A percentile compares a stretch with the other conserved stretches of the same genome.
Conservation (phyloP, 1,140 invertebrate species). For the Heliconius congener region DNA sequence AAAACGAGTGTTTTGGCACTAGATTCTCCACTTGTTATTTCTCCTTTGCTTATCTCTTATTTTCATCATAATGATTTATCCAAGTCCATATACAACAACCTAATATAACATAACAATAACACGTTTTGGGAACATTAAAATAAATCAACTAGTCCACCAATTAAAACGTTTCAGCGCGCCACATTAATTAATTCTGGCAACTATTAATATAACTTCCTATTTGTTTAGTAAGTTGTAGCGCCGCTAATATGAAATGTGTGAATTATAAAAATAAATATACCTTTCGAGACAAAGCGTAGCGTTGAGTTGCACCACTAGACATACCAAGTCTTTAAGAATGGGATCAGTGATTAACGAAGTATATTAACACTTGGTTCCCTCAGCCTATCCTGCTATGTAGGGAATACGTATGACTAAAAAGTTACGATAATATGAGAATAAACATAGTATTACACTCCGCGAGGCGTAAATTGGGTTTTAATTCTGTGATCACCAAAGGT, state of each 20-base stretch:
- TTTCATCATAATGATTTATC: no score
- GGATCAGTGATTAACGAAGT: neutral
- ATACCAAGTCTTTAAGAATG: neutral
- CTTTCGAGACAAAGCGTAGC: neutral
- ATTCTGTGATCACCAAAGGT: no score
- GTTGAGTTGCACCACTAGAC: neutral
- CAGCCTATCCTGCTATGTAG: neutral
- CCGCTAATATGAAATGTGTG: no score
- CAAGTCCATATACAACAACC: no score
- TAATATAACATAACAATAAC: neutral
- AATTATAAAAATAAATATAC: no score
- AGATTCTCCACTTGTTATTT: no score
- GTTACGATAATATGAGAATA: no score
- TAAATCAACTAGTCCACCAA: neutral
- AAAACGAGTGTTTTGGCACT: no score
- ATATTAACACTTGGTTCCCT: neutral
- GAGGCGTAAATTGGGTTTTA: no score
- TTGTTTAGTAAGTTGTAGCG: neutral
- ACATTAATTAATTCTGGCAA: neutral
- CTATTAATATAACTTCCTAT: neutral
- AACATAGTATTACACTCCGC: no score
- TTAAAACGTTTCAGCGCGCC: conserved; percentile 1
- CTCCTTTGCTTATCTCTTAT: no score
- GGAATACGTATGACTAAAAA: neutral
- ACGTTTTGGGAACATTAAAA: neutral